phyloP scores from a whole-genome alignment of 2,888 invertebrate genomes.

The Eubasilissa splendida region DNA sequence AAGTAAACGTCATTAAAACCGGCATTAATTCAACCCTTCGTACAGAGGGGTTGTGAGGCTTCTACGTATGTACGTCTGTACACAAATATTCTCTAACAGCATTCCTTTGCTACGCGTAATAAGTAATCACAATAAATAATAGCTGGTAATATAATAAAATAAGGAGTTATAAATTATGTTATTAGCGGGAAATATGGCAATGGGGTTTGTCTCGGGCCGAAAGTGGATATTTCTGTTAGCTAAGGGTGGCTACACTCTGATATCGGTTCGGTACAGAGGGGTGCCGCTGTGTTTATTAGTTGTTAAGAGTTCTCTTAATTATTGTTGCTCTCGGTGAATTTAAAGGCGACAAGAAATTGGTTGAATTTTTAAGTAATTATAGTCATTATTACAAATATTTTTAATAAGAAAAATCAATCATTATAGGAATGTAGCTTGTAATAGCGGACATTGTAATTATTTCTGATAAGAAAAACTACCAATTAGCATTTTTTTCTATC shows the following conservation, averaged over 20 bases:
- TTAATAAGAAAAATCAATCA: too few relatives aligned
- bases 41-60: too few relatives aligned
- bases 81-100: neutral
- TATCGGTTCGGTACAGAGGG: conserved; percentile 24
- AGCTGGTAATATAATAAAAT: conserved; percentile 55
- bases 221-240: conserved; percentile 38
- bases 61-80: too few relatives aligned
- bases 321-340: conserved; percentile 7
- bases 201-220: conserved; percentile 34
- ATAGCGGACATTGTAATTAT: too few relatives aligned
- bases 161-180: conserved; percentile 57
- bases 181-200: conserved; percentile 57
- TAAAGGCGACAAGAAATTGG: neutral
- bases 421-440: too few relatives aligned
- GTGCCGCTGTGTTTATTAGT: conserved; percentile 14
- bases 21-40: too few relatives aligned
- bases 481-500: too few relatives aligned
- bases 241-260: neutral
- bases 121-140: conserved; percentile 57
- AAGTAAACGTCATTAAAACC: too few relatives aligned
- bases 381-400: too few relatives aligned
- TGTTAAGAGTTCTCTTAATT: conserved; percentile 35
- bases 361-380: too few relatives aligned
- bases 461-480: too few relatives aligned
- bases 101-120: conserved; percentile 46